These are phyloP conservation scores for Pseudochirops cupreus DNA, from an alignment of 2,797 vertebrate species.

Conservation along the genomic window DNA sequence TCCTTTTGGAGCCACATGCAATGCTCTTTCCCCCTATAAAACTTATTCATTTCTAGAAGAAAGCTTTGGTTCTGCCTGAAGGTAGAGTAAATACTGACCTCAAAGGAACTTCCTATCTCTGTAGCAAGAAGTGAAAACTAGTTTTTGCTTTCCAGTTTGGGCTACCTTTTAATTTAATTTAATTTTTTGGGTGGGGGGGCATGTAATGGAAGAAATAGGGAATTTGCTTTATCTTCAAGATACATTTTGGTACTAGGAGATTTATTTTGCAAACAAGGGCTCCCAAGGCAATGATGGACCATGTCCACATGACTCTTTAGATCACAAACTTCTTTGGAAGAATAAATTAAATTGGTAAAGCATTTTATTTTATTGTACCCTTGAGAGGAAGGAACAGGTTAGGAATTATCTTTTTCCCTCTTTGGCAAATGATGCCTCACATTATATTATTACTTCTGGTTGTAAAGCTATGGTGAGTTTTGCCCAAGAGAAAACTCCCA, in stretches of 20 bases:
- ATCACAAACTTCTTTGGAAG: background rate
- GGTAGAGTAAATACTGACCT: background rate
- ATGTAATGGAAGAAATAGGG: background rate
- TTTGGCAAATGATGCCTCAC: slow-evolving; percentile 69
- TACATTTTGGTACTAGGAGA: background rate
- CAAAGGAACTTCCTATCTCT: background rate
- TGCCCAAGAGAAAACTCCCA: slow-evolving; percentile 44
- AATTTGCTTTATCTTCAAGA: background rate
- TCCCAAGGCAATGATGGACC: background rate
- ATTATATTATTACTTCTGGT: slow-evolving; percentile 9
- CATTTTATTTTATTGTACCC: slow-evolving; percentile 33
- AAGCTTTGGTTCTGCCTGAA: background rate
- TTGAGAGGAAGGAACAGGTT: slow-evolving; percentile 62
- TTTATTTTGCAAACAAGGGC: background rate
- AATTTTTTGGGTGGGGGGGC: no score
- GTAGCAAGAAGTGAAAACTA: background rate
- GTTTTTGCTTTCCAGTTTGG: background rate
- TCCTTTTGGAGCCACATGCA: background rate
- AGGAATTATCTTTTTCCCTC: slow-evolving; percentile 69
- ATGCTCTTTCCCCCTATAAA: no score
- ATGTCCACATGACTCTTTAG: accelerated
- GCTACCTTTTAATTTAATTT: background rate
- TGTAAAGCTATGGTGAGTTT: slow-evolving; percentile 61
- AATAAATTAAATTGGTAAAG: background rate
- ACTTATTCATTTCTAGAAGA: background rate